Base-by-base conservation (phyloP, 2,113 vertebrate species). In the Zapornia atra region DNA sequence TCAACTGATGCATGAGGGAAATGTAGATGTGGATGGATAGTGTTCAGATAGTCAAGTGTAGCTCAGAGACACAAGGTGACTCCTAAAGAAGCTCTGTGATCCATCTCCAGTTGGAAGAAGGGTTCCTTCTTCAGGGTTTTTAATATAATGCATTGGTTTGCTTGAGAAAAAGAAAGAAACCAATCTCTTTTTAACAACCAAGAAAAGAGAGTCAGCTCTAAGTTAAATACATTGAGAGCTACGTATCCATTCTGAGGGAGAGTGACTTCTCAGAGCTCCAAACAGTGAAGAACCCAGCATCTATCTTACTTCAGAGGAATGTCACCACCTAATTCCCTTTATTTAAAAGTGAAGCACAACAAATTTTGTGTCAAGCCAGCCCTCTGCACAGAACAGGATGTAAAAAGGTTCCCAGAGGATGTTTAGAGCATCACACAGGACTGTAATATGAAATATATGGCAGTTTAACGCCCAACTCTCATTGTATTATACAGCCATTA, bases 391-490 rank as follows among this genome's bases (percentile, higher is more conserved):
- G 72, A 93, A 60, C 0, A 75, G 36, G 28, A 13, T 4, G 24
- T 84, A 19, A 60, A 78, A 94, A 91, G 21, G 29, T 29, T 86
- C 90, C 61, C 38, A 75, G 69, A 86, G 69, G 60, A 60, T 93
- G 94, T 96, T 92, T 83, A 60, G 92, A 86, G 50, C 46, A 29
- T 93, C 94, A 80, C 90, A 85, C 7, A 8, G 40, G 40, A 76
- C 69, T 82, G 25, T 94, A 86, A 93, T 69, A 90, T 71, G 82
- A 83, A 69, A 66, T 92, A 57, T 75, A 66, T 59, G 76, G 63
- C 85, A 60, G 73, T 92, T 92, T 88, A 90, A 68, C 68, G n/a
- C 12, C 59, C 22, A 71, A 22, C 38, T 46, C 5, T 24, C 22
- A 26, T 48, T 81, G 76, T 88, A 66, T 82, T 80, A 77, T 34